These are phyloP conservation scores for Dicentrarchus labrax DNA, from an alignment of 2,113 vertebrate species.

Conservation along the genomic window DNA sequence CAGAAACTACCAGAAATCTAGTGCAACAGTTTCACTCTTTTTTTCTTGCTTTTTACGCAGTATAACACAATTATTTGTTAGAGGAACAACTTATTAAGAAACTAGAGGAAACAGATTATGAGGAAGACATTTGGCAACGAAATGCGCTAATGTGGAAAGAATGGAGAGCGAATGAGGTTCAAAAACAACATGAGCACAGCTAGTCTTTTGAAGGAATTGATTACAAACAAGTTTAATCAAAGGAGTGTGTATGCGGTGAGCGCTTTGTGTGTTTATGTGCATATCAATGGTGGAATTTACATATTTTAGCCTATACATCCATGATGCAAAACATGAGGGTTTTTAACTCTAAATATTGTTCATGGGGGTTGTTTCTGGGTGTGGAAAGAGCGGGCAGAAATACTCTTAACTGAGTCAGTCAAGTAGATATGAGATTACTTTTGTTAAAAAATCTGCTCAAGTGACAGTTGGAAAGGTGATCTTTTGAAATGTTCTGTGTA, in stretches of 20 bases:
- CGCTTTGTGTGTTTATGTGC: neutral
- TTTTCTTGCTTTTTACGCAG: neutral
- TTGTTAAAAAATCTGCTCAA: neutral
- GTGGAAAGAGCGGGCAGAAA: neutral
- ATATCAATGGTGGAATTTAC: neutral
- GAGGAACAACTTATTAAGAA: neutral
- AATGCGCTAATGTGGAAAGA: neutral
- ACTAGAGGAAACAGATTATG: neutral
- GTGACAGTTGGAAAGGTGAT: neutral
- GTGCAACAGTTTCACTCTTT: neutral
- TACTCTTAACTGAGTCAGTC: neutral
- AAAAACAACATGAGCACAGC: neutral
- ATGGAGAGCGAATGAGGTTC: neutral
- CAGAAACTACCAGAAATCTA: neutral
- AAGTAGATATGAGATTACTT: neutral
- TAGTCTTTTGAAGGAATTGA: neutral
- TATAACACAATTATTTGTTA: neutral
- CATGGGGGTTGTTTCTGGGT: neutral
- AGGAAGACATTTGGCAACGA: neutral
- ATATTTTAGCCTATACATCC: neutral
- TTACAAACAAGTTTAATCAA: neutral
- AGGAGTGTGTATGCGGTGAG: neutral
- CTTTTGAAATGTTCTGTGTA: neutral
- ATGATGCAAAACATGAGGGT: neutral
- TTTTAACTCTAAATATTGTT: constrained; percentile 1